Conservation (phyloP, 2,888 invertebrate genomes). For the Drosophila rubida region DNA sequence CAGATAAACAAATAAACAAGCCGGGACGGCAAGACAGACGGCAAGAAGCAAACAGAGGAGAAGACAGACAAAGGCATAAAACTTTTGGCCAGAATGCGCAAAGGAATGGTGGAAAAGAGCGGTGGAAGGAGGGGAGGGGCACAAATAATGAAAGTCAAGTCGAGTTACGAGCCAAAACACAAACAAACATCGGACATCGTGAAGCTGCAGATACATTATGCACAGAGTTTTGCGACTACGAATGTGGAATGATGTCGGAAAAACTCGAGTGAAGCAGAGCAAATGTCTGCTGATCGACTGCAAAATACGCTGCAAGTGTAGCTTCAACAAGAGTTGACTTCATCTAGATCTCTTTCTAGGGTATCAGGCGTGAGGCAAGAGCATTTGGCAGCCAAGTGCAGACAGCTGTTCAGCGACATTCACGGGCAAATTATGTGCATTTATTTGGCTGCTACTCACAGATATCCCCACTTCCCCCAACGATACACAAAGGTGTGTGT, state of each 20-base stretch:
- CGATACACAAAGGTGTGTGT: conserved; percentile 11
- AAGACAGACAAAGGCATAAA: conserved; percentile 56
- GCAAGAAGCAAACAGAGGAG: conserved; percentile 30
- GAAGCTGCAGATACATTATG: conserved; percentile 73
- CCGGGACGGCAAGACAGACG: conserved; percentile 35
- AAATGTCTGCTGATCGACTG: conserved; percentile 13
- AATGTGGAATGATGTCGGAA: conserved; percentile 45
- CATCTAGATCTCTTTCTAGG: conserved; percentile 1
- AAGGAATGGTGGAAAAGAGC: neutral
- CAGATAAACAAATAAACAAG: conserved; percentile 49
- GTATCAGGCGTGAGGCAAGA: conserved; percentile 11
- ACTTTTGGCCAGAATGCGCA: conserved; percentile 45
- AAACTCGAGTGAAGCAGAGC: conserved; percentile 33
- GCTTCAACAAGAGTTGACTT: no score
- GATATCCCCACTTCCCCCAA: conserved; percentile 25
- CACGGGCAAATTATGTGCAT: conserved; percentile 69
- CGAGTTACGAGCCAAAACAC: conserved; percentile 46
- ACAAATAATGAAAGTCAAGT: conserved; percentile 63
- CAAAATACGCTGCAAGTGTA: conserved; percentile 16
- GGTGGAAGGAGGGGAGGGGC: conserved; percentile 14
- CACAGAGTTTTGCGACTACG: conserved; percentile 65
- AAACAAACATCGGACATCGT: conserved; percentile 50
- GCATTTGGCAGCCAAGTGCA: conserved; percentile 47
- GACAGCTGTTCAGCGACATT: conserved; percentile 43
- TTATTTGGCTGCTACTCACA: conserved; percentile 40